Conservation (phyloP, 2,888 invertebrate genomes). For the Lasioglossum lativentre region DNA sequence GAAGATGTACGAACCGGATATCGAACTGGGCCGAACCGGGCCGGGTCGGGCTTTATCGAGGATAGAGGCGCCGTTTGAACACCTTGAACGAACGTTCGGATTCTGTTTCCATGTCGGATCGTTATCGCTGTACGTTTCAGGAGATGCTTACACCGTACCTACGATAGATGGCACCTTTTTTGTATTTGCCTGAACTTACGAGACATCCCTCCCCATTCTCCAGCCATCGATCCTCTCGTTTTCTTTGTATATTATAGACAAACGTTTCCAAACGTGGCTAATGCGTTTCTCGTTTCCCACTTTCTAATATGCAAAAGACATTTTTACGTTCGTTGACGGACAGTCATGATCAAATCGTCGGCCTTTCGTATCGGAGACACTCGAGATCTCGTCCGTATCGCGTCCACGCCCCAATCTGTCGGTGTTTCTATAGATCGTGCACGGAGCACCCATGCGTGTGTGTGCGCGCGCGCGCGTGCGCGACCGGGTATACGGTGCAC, state of each 20-base stretch:
- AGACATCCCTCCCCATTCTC: not conserved
- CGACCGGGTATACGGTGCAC: not conserved
- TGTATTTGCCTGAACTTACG: not conserved
- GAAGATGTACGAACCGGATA: slow-evolving; percentile 14
- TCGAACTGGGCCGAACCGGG: not conserved
- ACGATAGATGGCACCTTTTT: slow-evolving; percentile 20
- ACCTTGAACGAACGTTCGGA: not conserved
- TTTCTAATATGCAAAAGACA: not conserved
- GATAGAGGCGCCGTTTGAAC: not conserved
- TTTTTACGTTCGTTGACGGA: not conserved
- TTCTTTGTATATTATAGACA: not conserved
- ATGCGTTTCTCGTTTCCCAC: not conserved
- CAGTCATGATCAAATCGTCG: not conserved
- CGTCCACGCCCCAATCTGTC: not conserved
- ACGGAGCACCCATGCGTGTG: not conserved
- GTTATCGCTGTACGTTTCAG: slow-evolving; percentile 17
- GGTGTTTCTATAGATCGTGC: slow-evolving; percentile 8
- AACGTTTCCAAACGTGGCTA: not conserved
- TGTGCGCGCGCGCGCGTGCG: not conserved
- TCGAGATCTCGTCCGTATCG: not conserved
- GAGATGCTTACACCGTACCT: slow-evolving; percentile 15
- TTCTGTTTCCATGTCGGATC: slow-evolving; percentile 12
- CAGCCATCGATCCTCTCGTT: not conserved
- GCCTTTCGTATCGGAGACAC: not conserved
- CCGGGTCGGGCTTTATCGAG: not conserved